Conservation (phyloP, 2,113 vertebrate genomes). For the Prionailurus viverrinus region DNA sequence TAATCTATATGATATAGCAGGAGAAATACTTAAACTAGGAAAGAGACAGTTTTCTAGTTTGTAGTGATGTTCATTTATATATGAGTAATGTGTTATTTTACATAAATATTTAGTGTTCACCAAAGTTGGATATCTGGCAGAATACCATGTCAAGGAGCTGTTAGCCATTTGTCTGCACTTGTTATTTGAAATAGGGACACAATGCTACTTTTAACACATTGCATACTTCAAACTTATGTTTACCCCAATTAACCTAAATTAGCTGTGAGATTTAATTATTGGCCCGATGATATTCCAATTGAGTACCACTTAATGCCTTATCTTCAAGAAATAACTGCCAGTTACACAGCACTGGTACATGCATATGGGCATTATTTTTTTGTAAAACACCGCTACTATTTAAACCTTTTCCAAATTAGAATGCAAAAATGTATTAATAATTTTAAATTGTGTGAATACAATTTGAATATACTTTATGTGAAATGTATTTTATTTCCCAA, state of each 20-base stretch:
- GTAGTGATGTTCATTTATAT: neutral
- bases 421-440: neutral
- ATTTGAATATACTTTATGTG: neutral
- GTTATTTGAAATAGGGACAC: neutral
- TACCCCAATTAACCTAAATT: neutral
- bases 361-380: neutral
- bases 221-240: neutral
- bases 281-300: neutral
- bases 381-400: neutral
- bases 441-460: neutral
- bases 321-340: neutral
- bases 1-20: neutral
- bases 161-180: neutral
- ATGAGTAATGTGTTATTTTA: neutral
- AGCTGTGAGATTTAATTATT: neutral
- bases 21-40: neutral
- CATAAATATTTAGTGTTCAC: neutral
- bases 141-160: neutral
- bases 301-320: neutral
- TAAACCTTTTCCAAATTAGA: neutral
- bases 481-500: neutral
- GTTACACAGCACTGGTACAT: neutral
- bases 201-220: neutral
- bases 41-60: neutral
- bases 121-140: neutral